Conservation (phyloP, 30 jellyfish, hydroid and myxozoan species). For the Aurelia aurita complex sp. Pacific region DNA sequence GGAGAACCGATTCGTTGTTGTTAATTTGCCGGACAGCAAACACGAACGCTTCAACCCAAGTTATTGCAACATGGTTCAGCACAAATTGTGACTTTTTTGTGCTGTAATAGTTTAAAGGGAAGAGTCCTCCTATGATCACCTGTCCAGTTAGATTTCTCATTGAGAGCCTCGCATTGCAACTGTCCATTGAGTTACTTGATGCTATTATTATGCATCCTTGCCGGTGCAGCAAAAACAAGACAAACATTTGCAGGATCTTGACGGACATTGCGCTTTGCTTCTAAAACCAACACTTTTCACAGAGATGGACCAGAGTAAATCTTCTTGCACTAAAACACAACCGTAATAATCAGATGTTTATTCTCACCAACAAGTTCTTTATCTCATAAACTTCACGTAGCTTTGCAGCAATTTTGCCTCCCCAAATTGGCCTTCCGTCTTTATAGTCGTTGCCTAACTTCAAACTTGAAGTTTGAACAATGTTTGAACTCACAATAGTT, state of each 20-base stretch:
- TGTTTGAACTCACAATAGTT: background rate
- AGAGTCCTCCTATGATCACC: conserved; percentile 73
- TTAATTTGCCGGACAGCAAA: conserved; percentile 58
- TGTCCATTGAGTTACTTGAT: background rate
- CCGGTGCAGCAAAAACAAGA: background rate
- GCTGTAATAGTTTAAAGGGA: conserved; percentile 73
- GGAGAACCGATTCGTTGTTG: conserved; percentile 37
- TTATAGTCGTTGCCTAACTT: background rate
- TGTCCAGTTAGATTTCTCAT: conserved; percentile 59
- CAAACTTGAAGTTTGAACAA: background rate
- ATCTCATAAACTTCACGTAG: too few species aligned
- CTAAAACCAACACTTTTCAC: background rate
- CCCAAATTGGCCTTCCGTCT: background rate
- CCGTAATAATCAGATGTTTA: too few species aligned
- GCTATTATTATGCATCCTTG: background rate
- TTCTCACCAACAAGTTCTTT: too few species aligned
- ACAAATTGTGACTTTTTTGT: conserved; percentile 27
- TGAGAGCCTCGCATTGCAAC: conserved; percentile 33
- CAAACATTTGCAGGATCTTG: too few species aligned
- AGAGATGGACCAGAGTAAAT: too few species aligned
- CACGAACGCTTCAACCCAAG: conserved; percentile 80
- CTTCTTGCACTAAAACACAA: too few species aligned
- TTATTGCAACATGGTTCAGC: conserved; percentile 58
- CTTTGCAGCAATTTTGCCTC: background rate
- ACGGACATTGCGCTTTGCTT: too few species aligned